Evolutionary conservation across 2,797 vertebrate genomes (phyloP).

Genomic region (Falco cherrug): DNA sequence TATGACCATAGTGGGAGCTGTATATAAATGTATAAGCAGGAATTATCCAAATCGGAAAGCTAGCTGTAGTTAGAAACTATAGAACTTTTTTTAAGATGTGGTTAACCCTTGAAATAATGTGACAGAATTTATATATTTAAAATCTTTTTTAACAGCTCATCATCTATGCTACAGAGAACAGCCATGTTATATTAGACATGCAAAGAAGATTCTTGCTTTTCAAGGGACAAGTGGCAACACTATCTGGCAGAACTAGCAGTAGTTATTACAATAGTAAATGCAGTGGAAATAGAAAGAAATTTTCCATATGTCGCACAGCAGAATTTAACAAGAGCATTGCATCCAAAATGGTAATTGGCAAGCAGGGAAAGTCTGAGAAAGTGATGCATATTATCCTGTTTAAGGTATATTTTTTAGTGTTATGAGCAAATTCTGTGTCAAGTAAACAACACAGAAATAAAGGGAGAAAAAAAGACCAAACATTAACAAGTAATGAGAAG

Average conservation of each 20-base stretch:
- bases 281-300: conserved; percentile 53
- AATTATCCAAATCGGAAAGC: not conserved
- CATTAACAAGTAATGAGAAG: conserved; percentile 26
- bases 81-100: not conserved
- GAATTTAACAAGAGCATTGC: conserved; percentile 37
- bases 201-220: conserved; percentile 22
- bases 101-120: conserved; percentile 28
- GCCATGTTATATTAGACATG: not conserved
- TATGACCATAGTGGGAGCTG: not conserved
- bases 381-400: conserved; percentile 16
- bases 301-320: conserved; percentile 49
- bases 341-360: conserved; percentile 44
- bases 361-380: conserved; percentile 18
- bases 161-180: not conserved
- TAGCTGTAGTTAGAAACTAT: not conserved
- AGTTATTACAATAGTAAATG: conserved; percentile 45
- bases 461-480: conserved; percentile 10
- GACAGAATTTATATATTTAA: not conserved
- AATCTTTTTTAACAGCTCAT: not conserved
- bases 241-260: conserved; percentile 13
- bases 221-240: conserved; percentile 8
- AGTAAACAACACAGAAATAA: conserved; percentile 18
- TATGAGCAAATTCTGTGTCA: conserved; percentile 36
- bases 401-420: conserved; percentile 45
- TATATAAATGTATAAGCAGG: not conserved